A percentile compares a stretch with the other conserved stretches of the same genome.
phyloP scores from a whole-genome alignment of 2,113 vertebrate genomes.

The Alligator sinensis region DNA sequence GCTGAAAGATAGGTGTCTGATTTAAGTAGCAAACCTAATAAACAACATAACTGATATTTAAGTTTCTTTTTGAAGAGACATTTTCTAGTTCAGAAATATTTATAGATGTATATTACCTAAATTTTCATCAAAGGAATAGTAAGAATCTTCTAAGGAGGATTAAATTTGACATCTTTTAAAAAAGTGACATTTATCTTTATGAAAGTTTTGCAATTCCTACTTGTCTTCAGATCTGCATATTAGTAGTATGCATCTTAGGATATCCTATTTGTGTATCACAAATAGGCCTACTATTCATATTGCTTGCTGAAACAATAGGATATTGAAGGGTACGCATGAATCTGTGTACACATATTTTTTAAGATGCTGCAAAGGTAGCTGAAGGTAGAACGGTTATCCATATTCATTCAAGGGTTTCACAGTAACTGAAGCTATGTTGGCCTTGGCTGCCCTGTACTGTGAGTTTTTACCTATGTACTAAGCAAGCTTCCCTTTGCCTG shows the following conservation, averaged over 20 bases:
- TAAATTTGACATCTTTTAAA: not conserved
- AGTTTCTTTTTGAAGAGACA: not conserved
- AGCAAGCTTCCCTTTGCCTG: not conserved
- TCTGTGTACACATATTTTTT: not conserved
- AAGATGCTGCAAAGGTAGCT: not conserved
- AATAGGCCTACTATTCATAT: not conserved
- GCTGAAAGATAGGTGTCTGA: not conserved
- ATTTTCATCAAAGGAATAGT: not conserved
- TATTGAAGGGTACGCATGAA: not conserved
- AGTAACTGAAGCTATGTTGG: not conserved
- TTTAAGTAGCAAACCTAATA: not conserved
- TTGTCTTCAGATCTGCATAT: not conserved
- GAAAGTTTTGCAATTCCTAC: not conserved
- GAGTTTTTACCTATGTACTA: not conserved
- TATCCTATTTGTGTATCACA: not conserved
- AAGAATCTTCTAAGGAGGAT: not conserved
- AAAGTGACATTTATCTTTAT: not conserved
- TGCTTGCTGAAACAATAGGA: not conserved
- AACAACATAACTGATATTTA: not conserved
- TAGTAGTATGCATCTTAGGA: not conserved
- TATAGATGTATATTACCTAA: too few relatives aligned
- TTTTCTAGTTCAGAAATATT: not conserved
- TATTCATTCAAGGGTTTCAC: not conserved
- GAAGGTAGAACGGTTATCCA: not conserved
- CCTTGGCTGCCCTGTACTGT: not conserved